Evolutionary conservation across 2,888 invertebrate genomes (phyloP), one percentile per base, ranked within the genome.

Genomic region (Gastracanthus pulcherrimus): DNA sequence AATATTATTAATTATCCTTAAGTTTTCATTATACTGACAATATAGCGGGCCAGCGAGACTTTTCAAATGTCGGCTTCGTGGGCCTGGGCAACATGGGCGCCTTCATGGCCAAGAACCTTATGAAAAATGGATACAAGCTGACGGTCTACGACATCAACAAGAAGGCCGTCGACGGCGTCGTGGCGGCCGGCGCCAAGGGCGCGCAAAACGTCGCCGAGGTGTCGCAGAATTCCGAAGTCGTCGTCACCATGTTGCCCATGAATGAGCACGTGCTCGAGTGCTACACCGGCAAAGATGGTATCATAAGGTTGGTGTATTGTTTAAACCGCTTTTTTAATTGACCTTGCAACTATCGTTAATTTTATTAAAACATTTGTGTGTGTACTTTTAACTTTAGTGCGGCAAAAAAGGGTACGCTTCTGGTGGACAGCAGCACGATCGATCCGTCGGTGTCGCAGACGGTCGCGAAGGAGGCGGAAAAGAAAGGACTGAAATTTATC

Each of bases 31-130:
- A n/a, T n/a, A n/a, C n/a, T n/a, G n/a, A n/a, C n/a, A 26, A 23
- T 19, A n/a, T 11, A 55, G 55, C 13, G 7, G 88, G 85, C 7
- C 67, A 71, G 55, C 85, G 89, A 83, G 74, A 84, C 36, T 89
- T 88, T 78, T 91, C 91, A 0, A 89, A 95, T 92, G 94, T 99
- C 83, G 98, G 98, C 0, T 99, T 99, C 91, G 94, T 99, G 84
- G 99, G 99, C 0, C 93, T 99, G 72, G 99, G 99, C 16, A 98
- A 99, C 89, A 99, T 99, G 99, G 99, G 99, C 11, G 94, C 94
- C 11, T 96, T 95, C 88, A 99, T 99, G 99, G 98, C 98, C 0
- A 94, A 94, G 51, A 99, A 99, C 92, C 93, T 99, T 84, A 92
- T 97, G 66, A 96, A 96, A 90, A 96, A 97, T 93, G 97, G 96